Evolutionary conservation across 1,140 invertebrate species (phyloP).

Genomic region (Harlomillsia oculata): DNA sequence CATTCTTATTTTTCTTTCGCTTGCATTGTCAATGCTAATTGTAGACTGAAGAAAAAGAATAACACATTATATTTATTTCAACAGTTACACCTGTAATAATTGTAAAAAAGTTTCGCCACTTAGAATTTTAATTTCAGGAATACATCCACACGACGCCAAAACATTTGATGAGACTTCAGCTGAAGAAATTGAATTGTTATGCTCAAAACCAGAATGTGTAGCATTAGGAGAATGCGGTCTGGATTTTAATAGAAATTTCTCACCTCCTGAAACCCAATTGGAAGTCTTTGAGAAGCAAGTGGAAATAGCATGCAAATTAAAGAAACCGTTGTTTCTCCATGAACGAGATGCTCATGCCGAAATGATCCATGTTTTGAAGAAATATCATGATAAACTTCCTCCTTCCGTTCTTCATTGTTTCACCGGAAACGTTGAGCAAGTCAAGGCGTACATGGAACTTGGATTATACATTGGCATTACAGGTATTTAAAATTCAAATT

Average conservation of each 20-base stretch:
- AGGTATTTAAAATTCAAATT: constrained; percentile 42
- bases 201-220: constrained; percentile 75
- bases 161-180: constrained; percentile 67
- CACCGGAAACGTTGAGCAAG: constrained; percentile 76
- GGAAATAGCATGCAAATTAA: constrained; percentile 70
- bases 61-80: no score
- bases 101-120: no score
- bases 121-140: no score
- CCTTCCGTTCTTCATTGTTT: constrained; percentile 85
- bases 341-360: constrained; percentile 82
- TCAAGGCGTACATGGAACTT: constrained; percentile 70
- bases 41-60: no score
- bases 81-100: no score
- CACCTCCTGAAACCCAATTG: constrained; percentile 72
- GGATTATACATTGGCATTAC: constrained; percentile 81
- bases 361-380: constrained; percentile 50
- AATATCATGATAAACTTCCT: constrained; percentile 54
- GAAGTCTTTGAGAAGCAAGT: constrained; percentile 83
- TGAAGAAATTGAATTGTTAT: constrained; percentile 53
- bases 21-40: not conserved
- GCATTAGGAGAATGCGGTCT: constrained; percentile 83
- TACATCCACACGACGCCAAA: constrained; percentile 93
- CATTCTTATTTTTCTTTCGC: not conserved
- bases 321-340: constrained; percentile 82
- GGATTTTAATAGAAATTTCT: constrained; percentile 90